Evolutionary conservation across 2,888 invertebrate genomes (phyloP).

Genomic region (Drosophila kuntzei): DNA sequence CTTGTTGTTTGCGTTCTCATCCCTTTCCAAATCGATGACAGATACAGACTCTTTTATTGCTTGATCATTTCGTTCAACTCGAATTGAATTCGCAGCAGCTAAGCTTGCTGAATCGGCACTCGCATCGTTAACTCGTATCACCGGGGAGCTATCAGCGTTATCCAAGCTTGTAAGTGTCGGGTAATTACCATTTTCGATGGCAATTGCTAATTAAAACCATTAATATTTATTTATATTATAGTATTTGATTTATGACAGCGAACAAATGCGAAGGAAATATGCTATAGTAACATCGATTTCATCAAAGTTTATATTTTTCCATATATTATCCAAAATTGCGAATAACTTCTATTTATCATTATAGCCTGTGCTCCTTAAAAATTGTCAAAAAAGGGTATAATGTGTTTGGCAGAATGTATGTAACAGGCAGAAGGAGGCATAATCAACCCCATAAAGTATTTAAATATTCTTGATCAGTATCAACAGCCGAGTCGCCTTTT

Average conservation of each 20-base stretch:
- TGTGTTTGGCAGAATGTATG: too few species aligned
- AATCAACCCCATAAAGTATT: too few species aligned
- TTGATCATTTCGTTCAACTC: constrained; percentile 20
- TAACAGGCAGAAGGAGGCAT: too few species aligned
- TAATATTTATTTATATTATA: constrained; percentile 7
- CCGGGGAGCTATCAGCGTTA: constrained; percentile 40
- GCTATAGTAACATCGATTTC: not conserved
- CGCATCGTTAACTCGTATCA: constrained; percentile 32
- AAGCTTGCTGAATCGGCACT: constrained; percentile 33
- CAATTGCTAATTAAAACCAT: constrained; percentile 62
- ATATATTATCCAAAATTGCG: not conserved
- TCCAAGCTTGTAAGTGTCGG: constrained; percentile 70
- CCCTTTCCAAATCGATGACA: constrained; percentile 16
- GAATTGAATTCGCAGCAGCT: constrained; percentile 18
- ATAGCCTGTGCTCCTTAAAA: too few species aligned
- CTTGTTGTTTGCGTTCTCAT: constrained; percentile 53
- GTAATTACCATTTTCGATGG: constrained; percentile 75
- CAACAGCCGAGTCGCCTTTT: too few species aligned
- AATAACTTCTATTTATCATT: too few species aligned
- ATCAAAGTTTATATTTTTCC: not conserved
- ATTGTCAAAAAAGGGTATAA: too few species aligned
- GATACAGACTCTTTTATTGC: constrained; percentile 29
- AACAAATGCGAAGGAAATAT: not conserved
- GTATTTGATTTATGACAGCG: not conserved
- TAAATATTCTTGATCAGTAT: too few species aligned